Base-by-base conservation (phyloP, 2,113 vertebrate genomes). In the Zingel zingel region DNA sequence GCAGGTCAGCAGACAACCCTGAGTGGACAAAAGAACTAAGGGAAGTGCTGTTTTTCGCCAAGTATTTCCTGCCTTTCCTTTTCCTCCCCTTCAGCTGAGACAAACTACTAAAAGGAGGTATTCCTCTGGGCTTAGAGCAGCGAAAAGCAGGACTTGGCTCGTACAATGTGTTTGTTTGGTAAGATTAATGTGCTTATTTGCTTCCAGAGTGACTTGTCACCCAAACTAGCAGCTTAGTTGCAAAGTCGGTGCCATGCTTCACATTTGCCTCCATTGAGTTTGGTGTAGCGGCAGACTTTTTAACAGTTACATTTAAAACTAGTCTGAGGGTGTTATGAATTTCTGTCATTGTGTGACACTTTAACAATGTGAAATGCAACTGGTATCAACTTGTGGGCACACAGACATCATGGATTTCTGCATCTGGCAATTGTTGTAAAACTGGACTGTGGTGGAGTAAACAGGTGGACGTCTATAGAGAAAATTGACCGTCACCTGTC, bases 51-150 rank as follows among this genome's bases (percentile, higher is more conserved):
- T 77, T 85, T 89, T 88, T 84, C 66, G 66, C 76, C 19, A 91
- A 90, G 88, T 88, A 94, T 93, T 95, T 94, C 88, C 87, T 92
- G 92, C 93, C 88, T 81, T 90, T 91, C 94, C 93, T 92, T 88
- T 94, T 92, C 93, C 94, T 94, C 82, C 81, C 58, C 83, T 88
- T 11, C 66, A 62, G n/a, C 77, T 66, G 71, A 88, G 68, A 68
- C 9, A 66, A 66, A 81, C 77, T 45, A 73, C 61, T 64, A 11
- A 57, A 59, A 76, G 72, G 66, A 65, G 30, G 18, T 57, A 45
- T 67, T 76, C 78, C 79, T 83, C 85, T 63, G 73, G 69, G 59
- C 53, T 48, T 27, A 48, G 19, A 65, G 66, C 25, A 57, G 61
- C 9, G 15, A 50, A 48, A 79, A 79, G 58, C 48, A 56, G 27